phyloP scores from a whole-genome alignment of 37 sponge, comb jelly and placozoan species.

The Diacarnus erythraeanus region DNA sequence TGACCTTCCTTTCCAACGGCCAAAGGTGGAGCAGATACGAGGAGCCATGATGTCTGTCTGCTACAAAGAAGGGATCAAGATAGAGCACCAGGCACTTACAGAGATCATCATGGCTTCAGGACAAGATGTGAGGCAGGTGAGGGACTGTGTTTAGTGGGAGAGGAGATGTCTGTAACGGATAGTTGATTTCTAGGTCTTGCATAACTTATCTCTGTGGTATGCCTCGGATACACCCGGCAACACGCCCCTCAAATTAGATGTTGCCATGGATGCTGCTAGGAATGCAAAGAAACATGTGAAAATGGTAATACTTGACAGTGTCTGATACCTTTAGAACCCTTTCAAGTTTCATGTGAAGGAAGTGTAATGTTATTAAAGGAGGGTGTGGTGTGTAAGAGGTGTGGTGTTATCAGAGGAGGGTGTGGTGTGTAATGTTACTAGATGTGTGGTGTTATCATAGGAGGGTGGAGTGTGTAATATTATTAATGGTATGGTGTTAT shows the following conservation, averaged over 20 bases:
- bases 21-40: conserved; percentile 85
- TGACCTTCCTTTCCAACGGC: conserved; percentile 85
- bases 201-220: conserved; percentile 88
- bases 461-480: not conserved
- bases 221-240: conserved; percentile 45
- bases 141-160: not conserved
- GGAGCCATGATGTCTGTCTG: conserved; percentile 93
- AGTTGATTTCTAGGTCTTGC: conserved; percentile 56
- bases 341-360: not conserved
- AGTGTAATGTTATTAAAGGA: not conserved
- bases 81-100: conserved; percentile 77
- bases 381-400: not conserved
- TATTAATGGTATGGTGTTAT: not conserved
- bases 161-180: not conserved
- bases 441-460: no score
- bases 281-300: conserved; percentile 67
- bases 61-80: conserved; percentile 86
- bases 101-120: conserved; percentile 81
- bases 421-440: not conserved
- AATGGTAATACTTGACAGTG: conserved; percentile 35
- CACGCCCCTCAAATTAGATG: conserved; percentile 32
- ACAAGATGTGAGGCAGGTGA: conserved; percentile 86
- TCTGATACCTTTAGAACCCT: not conserved
- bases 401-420: not conserved
- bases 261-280: conserved; percentile 64